Conservation (phyloP, 2,113 vertebrate genomes). For the Callochromis pleurospilus region DNA sequence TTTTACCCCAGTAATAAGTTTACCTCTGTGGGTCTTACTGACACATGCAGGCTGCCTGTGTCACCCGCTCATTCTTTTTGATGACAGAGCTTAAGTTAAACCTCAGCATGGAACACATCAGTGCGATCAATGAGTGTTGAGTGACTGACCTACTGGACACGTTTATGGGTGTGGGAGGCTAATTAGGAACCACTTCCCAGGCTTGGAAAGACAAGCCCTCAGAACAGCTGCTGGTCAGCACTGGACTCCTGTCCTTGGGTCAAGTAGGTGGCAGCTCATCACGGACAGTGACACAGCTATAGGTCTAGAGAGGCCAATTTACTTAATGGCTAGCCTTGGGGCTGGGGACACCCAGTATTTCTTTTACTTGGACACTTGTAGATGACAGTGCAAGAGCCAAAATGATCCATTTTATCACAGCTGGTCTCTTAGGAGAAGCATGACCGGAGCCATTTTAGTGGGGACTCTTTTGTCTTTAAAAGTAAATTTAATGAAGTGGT, state of each 20-base stretch:
- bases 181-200: conserved; percentile 77
- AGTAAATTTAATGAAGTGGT: conserved; percentile 36
- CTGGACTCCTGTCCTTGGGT: conserved; percentile 68
- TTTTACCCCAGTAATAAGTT: neutral
- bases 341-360: conserved; percentile 55
- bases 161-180: conserved; percentile 80
- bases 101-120: conserved; percentile 55
- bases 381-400: conserved; percentile 54
- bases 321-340: conserved; percentile 67
- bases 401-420: conserved; percentile 57
- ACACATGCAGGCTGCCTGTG: conserved; percentile 32
- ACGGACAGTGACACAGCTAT: conserved; percentile 67
- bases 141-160: conserved; percentile 67
- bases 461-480: conserved; percentile 39
- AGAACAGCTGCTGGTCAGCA: conserved; percentile 76
- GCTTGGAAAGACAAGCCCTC: conserved; percentile 62
- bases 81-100: conserved; percentile 54
- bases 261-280: conserved; percentile 70
- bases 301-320: conserved; percentile 70
- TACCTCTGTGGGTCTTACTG: conserved; percentile 21
- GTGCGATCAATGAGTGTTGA: conserved; percentile 66
- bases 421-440: conserved; percentile 22
- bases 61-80: conserved; percentile 53
- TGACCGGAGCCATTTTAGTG: neutral
- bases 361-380: conserved; percentile 60